Evolutionary conservation across 2,113 vertebrate genomes (phyloP).

Genomic region (Channa argus): DNA sequence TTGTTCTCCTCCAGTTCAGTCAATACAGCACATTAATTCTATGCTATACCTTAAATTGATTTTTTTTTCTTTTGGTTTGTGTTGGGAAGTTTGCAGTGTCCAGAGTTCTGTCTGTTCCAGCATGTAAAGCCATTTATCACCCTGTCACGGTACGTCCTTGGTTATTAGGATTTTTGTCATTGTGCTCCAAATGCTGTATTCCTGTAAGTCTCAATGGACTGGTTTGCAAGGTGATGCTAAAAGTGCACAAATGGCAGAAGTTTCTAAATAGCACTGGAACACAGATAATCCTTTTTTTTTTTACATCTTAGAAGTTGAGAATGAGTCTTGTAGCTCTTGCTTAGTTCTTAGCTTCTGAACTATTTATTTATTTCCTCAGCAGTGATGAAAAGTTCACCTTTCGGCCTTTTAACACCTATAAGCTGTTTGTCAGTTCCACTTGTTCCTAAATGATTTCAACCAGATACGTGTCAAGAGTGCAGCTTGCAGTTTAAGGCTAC

Average conservation of each 20-base stretch:
- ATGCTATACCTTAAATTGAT: conserved; percentile 60
- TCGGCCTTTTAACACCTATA: conserved; percentile 8
- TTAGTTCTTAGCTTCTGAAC: not conserved
- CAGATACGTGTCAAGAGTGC: not conserved
- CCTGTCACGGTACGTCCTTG: conserved; percentile 51
- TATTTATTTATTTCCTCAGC: not conserved
- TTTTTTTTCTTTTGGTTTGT: conserved; percentile 45
- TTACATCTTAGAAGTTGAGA: not conserved
- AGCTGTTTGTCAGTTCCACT: not conserved
- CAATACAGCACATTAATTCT: conserved; percentile 66
- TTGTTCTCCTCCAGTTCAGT: conserved; percentile 34
- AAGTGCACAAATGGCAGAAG: conserved; percentile 6
- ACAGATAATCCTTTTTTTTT: not conserved
- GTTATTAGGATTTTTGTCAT: conserved; percentile 45
- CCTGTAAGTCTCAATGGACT: not conserved
- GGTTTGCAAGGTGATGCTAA: conserved; percentile 1
- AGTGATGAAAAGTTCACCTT: not conserved
- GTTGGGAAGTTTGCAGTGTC: conserved; percentile 53
- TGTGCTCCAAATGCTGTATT: conserved; percentile 30
- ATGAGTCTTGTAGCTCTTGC: not conserved
- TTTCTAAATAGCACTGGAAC: conserved; percentile 8
- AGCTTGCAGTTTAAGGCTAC: not conserved
- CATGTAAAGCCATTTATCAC: conserved; percentile 67
- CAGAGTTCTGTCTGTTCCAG: conserved; percentile 56
- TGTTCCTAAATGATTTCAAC: conserved; percentile 5